Evolutionary conservation across 2,888 invertebrate genomes (phyloP).

Genomic region (Drosophila atripex): DNA sequence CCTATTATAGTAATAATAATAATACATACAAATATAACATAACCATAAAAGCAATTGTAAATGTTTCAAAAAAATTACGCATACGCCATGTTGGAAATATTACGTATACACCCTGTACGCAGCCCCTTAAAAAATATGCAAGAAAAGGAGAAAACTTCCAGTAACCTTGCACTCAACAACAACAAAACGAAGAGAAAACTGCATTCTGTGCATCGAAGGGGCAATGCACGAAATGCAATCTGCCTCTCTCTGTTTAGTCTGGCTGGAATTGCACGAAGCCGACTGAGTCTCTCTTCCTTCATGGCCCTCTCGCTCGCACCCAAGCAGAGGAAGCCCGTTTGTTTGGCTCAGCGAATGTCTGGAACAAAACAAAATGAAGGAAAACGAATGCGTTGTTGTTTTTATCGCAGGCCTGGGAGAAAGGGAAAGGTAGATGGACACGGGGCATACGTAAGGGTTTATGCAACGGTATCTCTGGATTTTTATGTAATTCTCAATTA

Average conservation of each 20-base stretch:
- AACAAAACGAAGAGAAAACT: constrained; percentile 2
- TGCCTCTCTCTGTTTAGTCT: constrained; percentile 2
- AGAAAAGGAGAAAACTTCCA: constrained; percentile 65
- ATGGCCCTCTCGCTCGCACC: constrained; percentile 10
- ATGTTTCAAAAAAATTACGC: not conserved
- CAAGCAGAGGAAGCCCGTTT: constrained; percentile 39
- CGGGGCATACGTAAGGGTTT: constrained; percentile 58
- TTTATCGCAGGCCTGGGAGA: constrained; percentile 6
- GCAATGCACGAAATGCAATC: constrained; percentile 16
- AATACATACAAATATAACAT: too few species aligned
- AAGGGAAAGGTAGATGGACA: not conserved
- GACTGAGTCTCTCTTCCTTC: constrained; percentile 24
- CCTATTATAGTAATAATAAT: too few species aligned
- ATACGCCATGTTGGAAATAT: constrained; percentile 5
- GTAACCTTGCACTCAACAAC: constrained; percentile 68
- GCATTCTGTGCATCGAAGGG: constrained; percentile 22
- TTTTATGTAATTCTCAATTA: constrained; percentile 62
- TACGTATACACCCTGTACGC: constrained; percentile 53
- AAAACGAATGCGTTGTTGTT: constrained; percentile 44
- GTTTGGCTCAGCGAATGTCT: constrained; percentile 58
- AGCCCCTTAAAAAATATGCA: constrained; percentile 53
- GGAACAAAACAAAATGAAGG: constrained; percentile 71
- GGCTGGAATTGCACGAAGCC: constrained; percentile 13
- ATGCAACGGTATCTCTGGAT: constrained; percentile 63
- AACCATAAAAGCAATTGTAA: too few species aligned